Conservation (phyloP, 2,888 invertebrate genomes). For the Bombylius major region DNA sequence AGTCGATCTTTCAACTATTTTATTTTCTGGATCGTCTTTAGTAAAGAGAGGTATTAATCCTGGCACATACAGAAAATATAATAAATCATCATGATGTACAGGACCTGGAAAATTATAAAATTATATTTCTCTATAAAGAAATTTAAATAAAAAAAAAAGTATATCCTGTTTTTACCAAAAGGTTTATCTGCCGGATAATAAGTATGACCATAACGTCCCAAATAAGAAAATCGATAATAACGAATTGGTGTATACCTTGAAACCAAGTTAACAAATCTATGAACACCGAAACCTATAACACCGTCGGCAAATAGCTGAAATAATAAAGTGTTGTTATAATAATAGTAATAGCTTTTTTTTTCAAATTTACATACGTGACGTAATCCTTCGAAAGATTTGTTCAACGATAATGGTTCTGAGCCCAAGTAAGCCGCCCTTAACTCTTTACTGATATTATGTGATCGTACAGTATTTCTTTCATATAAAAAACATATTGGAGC, state of each 20-base stretch:
- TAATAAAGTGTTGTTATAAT: too few species aligned
- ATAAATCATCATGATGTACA: slow-evolving; percentile 38
- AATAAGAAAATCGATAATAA: slow-evolving; percentile 47
- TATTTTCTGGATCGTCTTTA: slow-evolving; percentile 32
- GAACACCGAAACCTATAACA: slow-evolving; percentile 42
- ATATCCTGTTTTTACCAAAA: too few species aligned
- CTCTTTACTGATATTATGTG: too few species aligned
- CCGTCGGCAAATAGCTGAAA: slow-evolving; percentile 16
- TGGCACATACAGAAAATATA: slow-evolving; percentile 33
- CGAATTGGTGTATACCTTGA: slow-evolving; percentile 43
- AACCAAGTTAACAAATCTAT: slow-evolving; percentile 46
- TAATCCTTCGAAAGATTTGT: too few species aligned
- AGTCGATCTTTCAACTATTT: slow-evolving; percentile 34
- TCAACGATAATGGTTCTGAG: too few species aligned
- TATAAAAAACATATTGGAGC: too few species aligned
- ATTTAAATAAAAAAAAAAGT: slow-evolving; percentile 3
- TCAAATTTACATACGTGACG: too few species aligned
- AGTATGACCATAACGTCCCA: slow-evolving; percentile 45
- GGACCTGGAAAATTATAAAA: slow-evolving; percentile 26
- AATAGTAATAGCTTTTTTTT: too few species aligned
- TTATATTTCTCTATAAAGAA: too few species aligned
- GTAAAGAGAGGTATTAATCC: slow-evolving; percentile 29
- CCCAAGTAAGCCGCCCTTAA: too few species aligned
- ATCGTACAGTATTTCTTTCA: too few species aligned
- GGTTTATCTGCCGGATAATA: slow-evolving; percentile 38